Base-by-base conservation (phyloP, 2,888 invertebrate species). In the Endotricha flammealis region DNA sequence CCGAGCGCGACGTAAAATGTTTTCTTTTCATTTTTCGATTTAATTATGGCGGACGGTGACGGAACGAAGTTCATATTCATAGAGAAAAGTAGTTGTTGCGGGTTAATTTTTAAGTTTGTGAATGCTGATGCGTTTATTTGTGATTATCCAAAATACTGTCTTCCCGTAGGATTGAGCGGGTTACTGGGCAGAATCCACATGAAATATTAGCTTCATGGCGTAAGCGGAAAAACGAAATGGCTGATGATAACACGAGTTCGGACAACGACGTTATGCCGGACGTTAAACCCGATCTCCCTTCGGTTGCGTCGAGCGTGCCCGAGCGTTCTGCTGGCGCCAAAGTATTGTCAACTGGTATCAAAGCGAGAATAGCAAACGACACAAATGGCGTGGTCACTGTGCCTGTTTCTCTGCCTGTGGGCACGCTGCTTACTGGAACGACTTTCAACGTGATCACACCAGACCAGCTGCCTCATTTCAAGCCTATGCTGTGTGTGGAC, bases 391-490 rank as follows among this genome's bases (percentile, higher is more conserved):
- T 86, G 50, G 85, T 86, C 46, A 87, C 80, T 33, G 89, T 85
- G 52, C 90, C 83, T 50, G 92, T 92, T 36, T 90, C 91, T 13
- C 72, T 95, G 59, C 94, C 94, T 14, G 93, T 94, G 46, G 94
- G 93, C 33, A 93, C 94, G 12, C 90, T 95, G 63, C 93, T 95
- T 65, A 89, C 93, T 35, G 92, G 92, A 22, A 92, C 93, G 47
- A 91, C 95, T 27, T 95, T 93, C 79, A 95, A 95, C 87, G 94
- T 95, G 63, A 94, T 95, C 73, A 93, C 94, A 14, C 91, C 93
- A 20, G 95, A 95, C 60, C 94, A 95, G 67, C 74, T 95, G 64
- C 93, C 93, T 59, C 92, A 94, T 70, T 93, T 94, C 65, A 94
- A 95, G 68, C 94, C 94, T 50, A 93, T 95, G 90, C 73, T 95